phyloP scores from a whole-genome alignment of 2,888 invertebrate genomes.

The Drosophila longiperda region DNA sequence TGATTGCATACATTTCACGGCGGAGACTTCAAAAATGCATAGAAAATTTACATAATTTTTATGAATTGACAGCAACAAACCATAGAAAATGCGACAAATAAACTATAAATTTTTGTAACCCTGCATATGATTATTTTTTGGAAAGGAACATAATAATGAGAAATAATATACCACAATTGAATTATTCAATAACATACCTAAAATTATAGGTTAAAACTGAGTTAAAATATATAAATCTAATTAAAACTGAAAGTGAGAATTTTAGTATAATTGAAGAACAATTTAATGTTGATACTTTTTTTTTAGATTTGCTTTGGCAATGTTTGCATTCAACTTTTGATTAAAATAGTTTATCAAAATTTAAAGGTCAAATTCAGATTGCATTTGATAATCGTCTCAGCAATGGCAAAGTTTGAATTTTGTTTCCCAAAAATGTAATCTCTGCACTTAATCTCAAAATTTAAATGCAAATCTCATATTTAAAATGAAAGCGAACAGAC shows the following conservation, averaged over 20 bases:
- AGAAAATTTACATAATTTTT: slow-evolving; percentile 72
- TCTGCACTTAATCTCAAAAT: background rate
- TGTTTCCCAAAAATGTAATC: background rate
- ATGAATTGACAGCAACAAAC: slow-evolving; percentile 74
- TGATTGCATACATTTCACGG: slow-evolving; percentile 44
- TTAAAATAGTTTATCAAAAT: background rate
- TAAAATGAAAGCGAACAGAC: background rate
- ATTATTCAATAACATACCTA: background rate
- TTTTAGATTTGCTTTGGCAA: background rate
- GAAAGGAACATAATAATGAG: background rate
- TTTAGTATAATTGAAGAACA: background rate
- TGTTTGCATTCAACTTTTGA: background rate
- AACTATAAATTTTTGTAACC: slow-evolving; percentile 67
- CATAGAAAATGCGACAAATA: slow-evolving; percentile 70
- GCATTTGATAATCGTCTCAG: background rate
- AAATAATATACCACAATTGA: slow-evolving; percentile 1
- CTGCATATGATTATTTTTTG: slow-evolving; percentile 49
- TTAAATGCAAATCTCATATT: background rate
- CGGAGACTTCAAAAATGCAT: slow-evolving; percentile 34
- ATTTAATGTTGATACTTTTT: background rate
- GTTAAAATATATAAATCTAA: background rate
- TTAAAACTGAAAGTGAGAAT: background rate
- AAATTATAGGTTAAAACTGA: background rate
- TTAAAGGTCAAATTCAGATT: background rate
- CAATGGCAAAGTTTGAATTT: background rate